A percentile compares a stretch with the other conserved stretches of the same genome.
Conservation (phyloP, 2,888 invertebrate genomes). For the Oscheius sp. region DNA sequence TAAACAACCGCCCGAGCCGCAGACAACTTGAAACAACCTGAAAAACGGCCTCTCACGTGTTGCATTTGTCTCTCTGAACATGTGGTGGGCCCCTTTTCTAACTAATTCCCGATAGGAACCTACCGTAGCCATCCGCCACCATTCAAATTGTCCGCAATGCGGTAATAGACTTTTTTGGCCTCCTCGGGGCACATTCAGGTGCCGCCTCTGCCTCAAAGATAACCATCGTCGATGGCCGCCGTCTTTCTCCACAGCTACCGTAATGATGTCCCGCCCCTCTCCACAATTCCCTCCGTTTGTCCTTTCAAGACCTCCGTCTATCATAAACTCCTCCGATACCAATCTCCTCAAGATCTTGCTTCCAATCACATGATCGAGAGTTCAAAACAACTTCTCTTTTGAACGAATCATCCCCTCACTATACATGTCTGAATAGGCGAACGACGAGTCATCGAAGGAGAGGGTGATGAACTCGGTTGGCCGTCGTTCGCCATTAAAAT, state of each 20-base stretch:
- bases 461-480: too few species aligned
- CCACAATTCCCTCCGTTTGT: slow-evolving; percentile 17
- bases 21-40: slow-evolving; percentile 25
- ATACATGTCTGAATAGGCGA: too few species aligned
- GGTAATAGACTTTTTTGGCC: slow-evolving; percentile 7
- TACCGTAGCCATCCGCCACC: not conserved
- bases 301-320: not conserved
- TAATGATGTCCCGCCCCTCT: slow-evolving; percentile 14
- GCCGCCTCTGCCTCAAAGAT: slow-evolving; percentile 23
- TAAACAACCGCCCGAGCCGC: slow-evolving; percentile 29
- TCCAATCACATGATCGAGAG: too few species aligned
- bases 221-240: slow-evolving; percentile 11
- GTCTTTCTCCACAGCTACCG: slow-evolving; percentile 26
- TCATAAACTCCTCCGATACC: too few species aligned
- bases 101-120: not conserved
- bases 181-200: slow-evolving; percentile 23
- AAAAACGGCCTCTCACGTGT: slow-evolving; percentile 23
- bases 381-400: too few species aligned
- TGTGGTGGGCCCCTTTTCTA: not conserved
- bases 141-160: slow-evolving; percentile 5
- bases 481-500: too few species aligned
- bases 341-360: too few species aligned
- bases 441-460: too few species aligned
- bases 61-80: not conserved
- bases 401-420: too few species aligned